Base-by-base conservation (phyloP, 2,797 vertebrate genomes). In the Chromis chromis region DNA sequence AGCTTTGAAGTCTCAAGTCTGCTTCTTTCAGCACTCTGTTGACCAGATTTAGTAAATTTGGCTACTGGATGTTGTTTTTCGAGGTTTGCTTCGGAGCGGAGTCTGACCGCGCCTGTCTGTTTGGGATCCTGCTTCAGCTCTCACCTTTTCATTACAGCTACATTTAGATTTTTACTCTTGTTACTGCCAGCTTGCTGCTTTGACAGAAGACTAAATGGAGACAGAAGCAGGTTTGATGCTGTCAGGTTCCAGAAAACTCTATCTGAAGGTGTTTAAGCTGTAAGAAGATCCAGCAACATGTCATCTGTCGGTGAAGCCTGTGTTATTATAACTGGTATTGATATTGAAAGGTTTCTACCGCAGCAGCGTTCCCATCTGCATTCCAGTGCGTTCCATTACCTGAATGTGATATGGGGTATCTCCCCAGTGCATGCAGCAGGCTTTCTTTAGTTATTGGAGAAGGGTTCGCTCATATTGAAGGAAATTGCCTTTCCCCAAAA, bases 401-500 rank as follows among this genome's bases (percentile, higher is more conserved):
- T 58, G 21, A 84, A 40, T 42, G 69, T 67, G 84, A 85, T 55
- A 86, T 22, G 7, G 6, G 54, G 80, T 80, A 57, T 57, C 57
- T 81, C 68, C 71, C 70, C 46, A 5, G 9, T 57, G 84, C 64
- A 50, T 66, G 46, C 68, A 39, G 0, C 42, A n/a, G 65, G 56
- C 65, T 67, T 54, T 54, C 64, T 70, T 42, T 27, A 63, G 79
- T 53, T 74, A 79, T 63, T 67, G 64, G 67, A 82, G 48, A 77
- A 33, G 50, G 44, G 21, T 68, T 79, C 6, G 49, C 70, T 55
- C 65, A 73, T 79, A 78, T 74, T 65, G 54, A 71, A 87, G 86
- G 86, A 90, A 90, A 90, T 85, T 72, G 79, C 70, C 77, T 83
- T 70, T 58, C 17, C 55, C 57, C 16, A 11, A 80, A 87, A 74